Base-by-base conservation (phyloP, 2,113 vertebrate species). In the Leuciscus idus region DNA sequence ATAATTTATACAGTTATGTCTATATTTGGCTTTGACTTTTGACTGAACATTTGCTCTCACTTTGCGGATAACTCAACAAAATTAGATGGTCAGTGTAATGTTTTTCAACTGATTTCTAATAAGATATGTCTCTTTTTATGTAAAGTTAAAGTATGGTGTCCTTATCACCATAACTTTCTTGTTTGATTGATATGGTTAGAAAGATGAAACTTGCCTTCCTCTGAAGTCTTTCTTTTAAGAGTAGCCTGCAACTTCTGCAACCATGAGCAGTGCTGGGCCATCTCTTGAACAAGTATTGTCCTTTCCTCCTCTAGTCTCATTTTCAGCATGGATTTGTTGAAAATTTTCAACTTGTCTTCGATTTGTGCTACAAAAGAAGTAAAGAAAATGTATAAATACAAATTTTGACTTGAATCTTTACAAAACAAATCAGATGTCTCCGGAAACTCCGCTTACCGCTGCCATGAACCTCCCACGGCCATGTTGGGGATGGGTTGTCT, bases 391-490 rank as follows among this genome's bases (percentile, higher is more conserved):
- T 64, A 64, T 64, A 64, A 64, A 64, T 64, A 64, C 62, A 64
- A 64, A 26, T 26, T 26, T 28, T 28, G 62, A 64, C 62, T 64
- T 64, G 26, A 64, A 26, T 64, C 62, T 64, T 28, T 13, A 28
- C 26, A 64, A 64, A 64, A 64, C 15, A 28, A 64, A 64, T 64
- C 12, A 64, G 62, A 64, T 26, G 26, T 26, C 26, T 64, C 62
- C 28, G 62, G 62, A 64, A 64, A 64, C 26, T 64, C 26, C 62
- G 11, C 62, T 64, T 64, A 64, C 62, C 10, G 26, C 62, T 64
- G 62, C 62, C 62, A 64, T 64, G 62, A 64, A 64, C 62, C 26
- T 30, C 52, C 75, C 75, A 77, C 23, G 75, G 75, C 75, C 75
- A 77, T 77, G 75, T 50, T 15, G 50, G 43, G 6, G 75, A 77